These are phyloP conservation scores for Gadopsis marmoratus DNA, from an alignment of 2,797 vertebrate genomes.

Conservation along the genomic window DNA sequence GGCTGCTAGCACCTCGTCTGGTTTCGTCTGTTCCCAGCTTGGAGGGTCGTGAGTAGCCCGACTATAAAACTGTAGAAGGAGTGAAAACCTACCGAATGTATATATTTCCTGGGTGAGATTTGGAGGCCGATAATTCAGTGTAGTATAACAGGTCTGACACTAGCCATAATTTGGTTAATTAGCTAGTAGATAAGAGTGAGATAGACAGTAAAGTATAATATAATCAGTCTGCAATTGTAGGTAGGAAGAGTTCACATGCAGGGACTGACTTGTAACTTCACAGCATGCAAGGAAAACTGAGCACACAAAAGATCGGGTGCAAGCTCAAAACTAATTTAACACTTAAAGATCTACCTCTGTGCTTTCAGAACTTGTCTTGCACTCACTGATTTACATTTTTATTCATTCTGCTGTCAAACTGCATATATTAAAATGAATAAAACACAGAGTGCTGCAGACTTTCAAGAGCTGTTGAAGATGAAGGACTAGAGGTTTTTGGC, in stretches of 20 bases:
- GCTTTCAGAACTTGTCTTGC: background rate
- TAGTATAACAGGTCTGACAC: background rate
- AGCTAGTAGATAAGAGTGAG: background rate
- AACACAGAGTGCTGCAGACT: background rate
- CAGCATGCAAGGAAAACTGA: background rate
- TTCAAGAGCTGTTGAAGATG: background rate
- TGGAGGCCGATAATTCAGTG: background rate
- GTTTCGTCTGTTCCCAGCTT: conserved; percentile 35
- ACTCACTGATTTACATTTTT: background rate
- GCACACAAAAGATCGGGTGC: background rate
- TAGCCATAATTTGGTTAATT: background rate
- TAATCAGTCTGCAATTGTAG: background rate
- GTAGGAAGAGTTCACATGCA: background rate
- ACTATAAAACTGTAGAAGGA: background rate
- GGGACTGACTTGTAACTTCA: background rate
- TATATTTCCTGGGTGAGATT: background rate
- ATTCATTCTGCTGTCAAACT: background rate
- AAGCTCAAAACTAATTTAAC: background rate
- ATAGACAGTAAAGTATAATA: background rate
- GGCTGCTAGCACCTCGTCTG: conserved; percentile 47
- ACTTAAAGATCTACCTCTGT: background rate
- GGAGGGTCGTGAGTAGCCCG: background rate
- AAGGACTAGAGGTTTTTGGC: background rate
- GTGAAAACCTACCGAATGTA: background rate
- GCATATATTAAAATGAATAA: background rate